phyloP scores from a whole-genome alignment of 2,888 invertebrate genomes.

The Torymus texanus region DNA sequence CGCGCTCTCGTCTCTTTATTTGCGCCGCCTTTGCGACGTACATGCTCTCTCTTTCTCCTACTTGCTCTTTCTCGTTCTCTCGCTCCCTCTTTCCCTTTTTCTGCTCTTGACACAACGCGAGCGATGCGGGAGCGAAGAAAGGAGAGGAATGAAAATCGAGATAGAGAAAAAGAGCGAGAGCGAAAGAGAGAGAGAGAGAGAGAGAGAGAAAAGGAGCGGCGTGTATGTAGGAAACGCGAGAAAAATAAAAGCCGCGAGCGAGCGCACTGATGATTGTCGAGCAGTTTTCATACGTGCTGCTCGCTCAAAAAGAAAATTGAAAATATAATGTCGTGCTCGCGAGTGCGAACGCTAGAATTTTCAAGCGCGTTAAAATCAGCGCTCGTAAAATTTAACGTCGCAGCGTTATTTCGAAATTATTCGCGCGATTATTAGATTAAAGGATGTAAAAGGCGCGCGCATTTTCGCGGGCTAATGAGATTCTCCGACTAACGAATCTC shows the following conservation, averaged over 20 bases:
- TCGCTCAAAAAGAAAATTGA: slow-evolving; percentile 40
- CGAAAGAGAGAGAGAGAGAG: not conserved
- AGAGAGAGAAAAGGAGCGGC: slow-evolving; percentile 8
- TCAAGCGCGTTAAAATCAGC: slow-evolving; percentile 20
- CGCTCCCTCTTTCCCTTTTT: slow-evolving; percentile 7
- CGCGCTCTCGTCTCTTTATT: slow-evolving; percentile 57
- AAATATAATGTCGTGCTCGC: slow-evolving; percentile 25
- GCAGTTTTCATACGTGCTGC: slow-evolving; percentile 32
- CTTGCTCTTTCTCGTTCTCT: slow-evolving; percentile 50
- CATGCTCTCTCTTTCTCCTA: slow-evolving; percentile 23
- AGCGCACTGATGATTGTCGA: slow-evolving; percentile 35
- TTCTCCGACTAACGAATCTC: slow-evolving; percentile 36
- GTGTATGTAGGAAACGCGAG: slow-evolving; percentile 3
- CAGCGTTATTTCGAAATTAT: slow-evolving; percentile 33
- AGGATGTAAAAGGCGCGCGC: slow-evolving; percentile 30
- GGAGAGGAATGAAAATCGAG: slow-evolving; percentile 35
- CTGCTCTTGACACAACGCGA: slow-evolving; percentile 31
- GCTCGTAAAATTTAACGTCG: slow-evolving; percentile 27
- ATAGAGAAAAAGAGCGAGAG: slow-evolving; percentile 4
- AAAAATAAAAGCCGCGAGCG: slow-evolving; percentile 35
- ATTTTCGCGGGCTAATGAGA: slow-evolving; percentile 32
- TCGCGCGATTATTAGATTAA: slow-evolving; percentile 37
- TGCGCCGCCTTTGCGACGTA: slow-evolving; percentile 51
- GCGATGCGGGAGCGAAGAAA: slow-evolving; percentile 20
- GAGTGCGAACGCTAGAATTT: slow-evolving; percentile 3